These are phyloP conservation scores for Pyrgilauda ruficollis DNA, from an alignment of 2,113 vertebrate species.

Conservation along the genomic window DNA sequence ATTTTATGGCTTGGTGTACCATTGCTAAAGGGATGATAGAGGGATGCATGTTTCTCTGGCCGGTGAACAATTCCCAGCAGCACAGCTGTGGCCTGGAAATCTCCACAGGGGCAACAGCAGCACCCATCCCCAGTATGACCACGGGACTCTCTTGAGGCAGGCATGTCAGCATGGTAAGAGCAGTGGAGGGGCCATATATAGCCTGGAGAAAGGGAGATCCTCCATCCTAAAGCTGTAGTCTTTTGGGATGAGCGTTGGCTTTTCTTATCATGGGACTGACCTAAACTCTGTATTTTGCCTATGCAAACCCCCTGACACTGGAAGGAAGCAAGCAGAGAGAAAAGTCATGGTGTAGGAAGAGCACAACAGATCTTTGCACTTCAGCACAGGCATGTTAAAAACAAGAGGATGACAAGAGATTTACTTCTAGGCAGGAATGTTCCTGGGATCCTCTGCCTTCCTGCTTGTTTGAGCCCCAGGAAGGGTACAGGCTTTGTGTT, in stretches of 20 bases:
- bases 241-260: background rate
- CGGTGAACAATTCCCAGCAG: background rate
- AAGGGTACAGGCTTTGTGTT: background rate
- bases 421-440: background rate
- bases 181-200: rapidly evolving
- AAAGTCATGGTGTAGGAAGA: background rate
- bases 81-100: background rate
- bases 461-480: rapidly evolving
- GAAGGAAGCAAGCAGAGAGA: background rate
- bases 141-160: background rate
- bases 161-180: rapidly evolving
- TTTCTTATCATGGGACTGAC: background rate
- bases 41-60: background rate
- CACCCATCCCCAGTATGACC: no score
- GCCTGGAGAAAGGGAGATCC: background rate
- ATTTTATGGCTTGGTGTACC: background rate
- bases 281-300: background rate
- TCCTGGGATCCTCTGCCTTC: background rate
- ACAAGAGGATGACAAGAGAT: background rate
- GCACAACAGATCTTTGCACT: background rate
- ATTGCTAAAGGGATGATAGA: background rate
- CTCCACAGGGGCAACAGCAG: background rate
- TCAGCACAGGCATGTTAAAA: background rate
- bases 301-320: rapidly evolving
- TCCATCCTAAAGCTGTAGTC: background rate